Base-by-base conservation (phyloP, 2,888 invertebrate species). In the Cerceris rybyensis region DNA sequence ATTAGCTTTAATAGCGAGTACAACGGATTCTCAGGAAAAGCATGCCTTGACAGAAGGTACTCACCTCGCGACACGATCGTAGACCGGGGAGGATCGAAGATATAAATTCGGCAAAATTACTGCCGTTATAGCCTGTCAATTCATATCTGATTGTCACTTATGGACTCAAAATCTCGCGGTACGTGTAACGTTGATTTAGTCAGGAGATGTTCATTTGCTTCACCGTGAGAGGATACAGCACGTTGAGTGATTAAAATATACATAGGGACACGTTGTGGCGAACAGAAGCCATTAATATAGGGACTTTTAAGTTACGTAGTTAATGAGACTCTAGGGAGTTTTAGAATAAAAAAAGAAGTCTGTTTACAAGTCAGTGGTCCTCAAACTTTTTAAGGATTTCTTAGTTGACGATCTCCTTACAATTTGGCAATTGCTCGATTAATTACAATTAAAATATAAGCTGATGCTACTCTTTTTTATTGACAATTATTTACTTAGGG, bases 31-130 rank as follows among this genome's bases (percentile, higher is more conserved):
- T 65, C 46, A 46, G n/a, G 65, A 17, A 41, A 61, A 76, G 66
- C 72, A 88, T 89, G 88, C 88, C 87, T 88, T 88, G 88, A 85
- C 86, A 86, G 83, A 81, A 81, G 61, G 73, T 60, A 82, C 78
- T 65, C 67, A 83, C 84, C 76, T 81, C 50, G 73, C 67, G 78
- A 70, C 65, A 70, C 67, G 74, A 81, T 79, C 80, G 83, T 79
- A 70, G 78, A 81, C 74, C 58, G 68, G 70, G 66, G 46, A 13
- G 55, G 78, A 66, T 64, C 68, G 70, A 71, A 28, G 69, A 58
- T 66, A 70, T 43, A 71, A 66, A 74, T 72, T 66, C 72, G 70
- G 66, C 66, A 77, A 70, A 13, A 78, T 60, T 61, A 41, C 58
- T 70, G 54, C 66, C 70, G 49, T 14, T 54, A 70, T 7, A 17